Base-by-base conservation (phyloP, 2,888 invertebrate genomes). In the Zygothrica quintamaculata region DNA sequence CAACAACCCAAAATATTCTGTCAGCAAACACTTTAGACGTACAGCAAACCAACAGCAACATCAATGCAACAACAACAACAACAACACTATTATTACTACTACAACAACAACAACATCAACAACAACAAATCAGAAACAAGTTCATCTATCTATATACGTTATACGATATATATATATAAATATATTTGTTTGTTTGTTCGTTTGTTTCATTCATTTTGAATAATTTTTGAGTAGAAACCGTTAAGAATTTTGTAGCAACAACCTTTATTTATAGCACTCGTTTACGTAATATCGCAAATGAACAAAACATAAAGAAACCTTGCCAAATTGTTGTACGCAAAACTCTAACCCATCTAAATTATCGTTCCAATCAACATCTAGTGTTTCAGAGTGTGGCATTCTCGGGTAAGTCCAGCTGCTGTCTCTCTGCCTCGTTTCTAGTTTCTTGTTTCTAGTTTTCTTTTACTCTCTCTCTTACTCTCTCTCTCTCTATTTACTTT, bases 301-400 rank as follows among this genome's bases (percentile, higher is more conserved):
- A 50, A 52, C 8, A 42, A 25, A 11, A 15, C 18, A 3, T 42
- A 73, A 68, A 13, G 3, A 29, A 62, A 65, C 74, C 71, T 60
- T 87, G 88, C 82, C 88, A 88, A 85, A 89, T 90, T 87, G 87
- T 89, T 79, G 88, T 89, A 88, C 87, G 87, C 70, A 90, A 89
- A 81, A 88, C 89, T 88, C 88, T 90, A 90, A 90, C 89, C 84
- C 86, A 88, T 84, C 82, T 89, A 89, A 88, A 90, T 90, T 90
- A 88, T 89, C 90, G 87, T 87, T 87, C 81, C 78, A 88, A 90
- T 69, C 87, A 81, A 87, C 88, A 88, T 91, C 84, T 95, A 96
- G 96, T 96, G 96, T 96, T 96, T 95, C 96, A 96, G 95, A 96
- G 96, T 93, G 96, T 96, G 95, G 96, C 96, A 92, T 96, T 96